phyloP scores from a whole-genome alignment of 2,113 vertebrate species.

The Lepisosteus osseus region DNA sequence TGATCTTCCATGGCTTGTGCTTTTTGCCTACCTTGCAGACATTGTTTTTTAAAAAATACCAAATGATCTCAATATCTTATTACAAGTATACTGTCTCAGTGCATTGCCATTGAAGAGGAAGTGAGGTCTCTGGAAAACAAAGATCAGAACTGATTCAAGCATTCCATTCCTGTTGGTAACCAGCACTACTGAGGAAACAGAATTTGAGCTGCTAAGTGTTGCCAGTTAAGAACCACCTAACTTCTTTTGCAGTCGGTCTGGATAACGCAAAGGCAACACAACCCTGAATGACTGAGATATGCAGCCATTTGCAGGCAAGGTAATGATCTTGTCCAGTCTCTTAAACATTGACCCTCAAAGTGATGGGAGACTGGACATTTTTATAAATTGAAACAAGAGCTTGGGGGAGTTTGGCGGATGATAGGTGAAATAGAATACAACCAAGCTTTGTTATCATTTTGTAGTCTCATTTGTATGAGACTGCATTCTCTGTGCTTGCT shows the following conservation, averaged over 20 bases:
- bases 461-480: not conserved
- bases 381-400: not conserved
- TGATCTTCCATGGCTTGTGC: not conserved
- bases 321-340: not conserved
- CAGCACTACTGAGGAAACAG: not conserved
- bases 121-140: not conserved
- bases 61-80: not conserved
- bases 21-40: not conserved
- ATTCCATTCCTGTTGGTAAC: not conserved
- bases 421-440: not conserved
- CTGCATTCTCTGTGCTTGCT: not conserved
- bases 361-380: not conserved
- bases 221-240: not conserved
- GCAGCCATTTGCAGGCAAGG: not conserved
- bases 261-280: not conserved
- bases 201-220: slow-evolving; percentile 1
- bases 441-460: not conserved
- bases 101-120: not conserved
- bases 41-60: not conserved
- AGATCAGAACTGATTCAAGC: not conserved
- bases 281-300: not conserved
- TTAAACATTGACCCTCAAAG: not conserved
- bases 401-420: not conserved
- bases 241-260: not conserved
- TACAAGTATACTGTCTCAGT: not conserved